Evolutionary conservation across 2,797 vertebrate species (phyloP), one percentile per base, ranked within the genome.

Genomic region (Chlorospingus semifuscus): DNA sequence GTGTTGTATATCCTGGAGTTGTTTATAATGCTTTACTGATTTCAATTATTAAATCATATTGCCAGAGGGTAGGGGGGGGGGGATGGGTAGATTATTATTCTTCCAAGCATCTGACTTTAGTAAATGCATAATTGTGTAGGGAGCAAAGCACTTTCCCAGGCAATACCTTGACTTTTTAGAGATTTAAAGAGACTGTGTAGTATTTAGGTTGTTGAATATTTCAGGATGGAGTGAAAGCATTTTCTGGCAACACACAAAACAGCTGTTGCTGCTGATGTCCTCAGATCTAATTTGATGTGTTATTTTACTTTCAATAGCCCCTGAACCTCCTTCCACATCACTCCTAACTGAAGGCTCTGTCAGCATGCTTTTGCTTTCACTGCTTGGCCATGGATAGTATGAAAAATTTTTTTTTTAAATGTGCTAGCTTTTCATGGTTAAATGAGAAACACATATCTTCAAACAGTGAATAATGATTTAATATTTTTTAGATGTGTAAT

Each of bases 1-100:
- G 42, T 2, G 8, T 42, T 78, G 26, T 70, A 52, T 68, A 47
- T 77, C 64, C 76, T 74, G 61, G 29, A 83, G 60, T 83, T 83
- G 76, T 91, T 96, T 78, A 55, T 91, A 72, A 88, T 81, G 76
- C 50, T 90, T 94, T 94, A 21, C 32, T 74, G 60, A 47, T 87
- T 91, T 85, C 39, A 88, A 2, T 94, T 83, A 92, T 50, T 61
- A 68, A 80, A 89, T 77, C 75, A n/a, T 24, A 36, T 47, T 83
- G 50, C 76, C 32, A 27, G 69, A 30, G 64, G 50, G 52, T 19
- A n/a, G 1, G 63, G 42, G 29, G 68, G 22, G 27, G 9, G 27
- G 46, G 5, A 16, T 55, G 63, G 41, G 44, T 39, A 53, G 36
- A 12, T 60, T 89, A 87, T 87, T 53, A 44, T 87, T 87, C 72